Conservation (phyloP, 2,113 vertebrate genomes). For the Chauna torquata region DNA sequence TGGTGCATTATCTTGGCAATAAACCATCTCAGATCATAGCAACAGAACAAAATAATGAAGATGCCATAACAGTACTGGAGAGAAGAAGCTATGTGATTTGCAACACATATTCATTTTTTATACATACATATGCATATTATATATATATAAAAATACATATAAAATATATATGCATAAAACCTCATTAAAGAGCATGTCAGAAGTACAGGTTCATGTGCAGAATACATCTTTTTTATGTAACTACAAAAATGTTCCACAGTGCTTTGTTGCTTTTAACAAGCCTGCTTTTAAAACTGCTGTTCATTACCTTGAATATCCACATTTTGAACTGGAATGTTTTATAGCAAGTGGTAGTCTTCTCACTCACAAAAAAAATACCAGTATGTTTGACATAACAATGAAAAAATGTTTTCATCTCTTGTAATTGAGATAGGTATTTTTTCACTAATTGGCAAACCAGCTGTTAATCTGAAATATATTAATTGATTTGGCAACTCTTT, state of each 20-base stretch:
- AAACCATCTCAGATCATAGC: neutral
- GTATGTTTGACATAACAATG: neutral
- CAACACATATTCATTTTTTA: neutral
- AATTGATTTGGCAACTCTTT: neutral
- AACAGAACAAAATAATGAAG: neutral
- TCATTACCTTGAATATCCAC: neutral
- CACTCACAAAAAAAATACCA: constrained; percentile 4
- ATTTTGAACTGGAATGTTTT: neutral
- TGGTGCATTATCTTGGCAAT: neutral
- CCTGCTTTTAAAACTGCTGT: neutral
- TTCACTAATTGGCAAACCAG: constrained; percentile 14
- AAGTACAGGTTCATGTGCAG: neutral
- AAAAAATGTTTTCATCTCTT: constrained; percentile 6
- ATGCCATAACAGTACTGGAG: neutral
- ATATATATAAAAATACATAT: neutral
- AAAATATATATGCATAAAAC: neutral
- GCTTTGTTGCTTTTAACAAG: neutral
- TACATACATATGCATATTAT: neutral
- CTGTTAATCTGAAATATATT: neutral
- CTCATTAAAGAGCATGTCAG: neutral
- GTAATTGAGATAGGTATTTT: constrained; percentile 14
- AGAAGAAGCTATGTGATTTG: neutral
- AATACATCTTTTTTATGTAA: neutral
- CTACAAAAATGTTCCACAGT: neutral
- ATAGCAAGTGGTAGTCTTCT: neutral